Percentiles rank a stretch among this genome's conserved stretches.
Conservation (phyloP, 2,888 invertebrate species). For the Cerceris rybyensis region DNA sequence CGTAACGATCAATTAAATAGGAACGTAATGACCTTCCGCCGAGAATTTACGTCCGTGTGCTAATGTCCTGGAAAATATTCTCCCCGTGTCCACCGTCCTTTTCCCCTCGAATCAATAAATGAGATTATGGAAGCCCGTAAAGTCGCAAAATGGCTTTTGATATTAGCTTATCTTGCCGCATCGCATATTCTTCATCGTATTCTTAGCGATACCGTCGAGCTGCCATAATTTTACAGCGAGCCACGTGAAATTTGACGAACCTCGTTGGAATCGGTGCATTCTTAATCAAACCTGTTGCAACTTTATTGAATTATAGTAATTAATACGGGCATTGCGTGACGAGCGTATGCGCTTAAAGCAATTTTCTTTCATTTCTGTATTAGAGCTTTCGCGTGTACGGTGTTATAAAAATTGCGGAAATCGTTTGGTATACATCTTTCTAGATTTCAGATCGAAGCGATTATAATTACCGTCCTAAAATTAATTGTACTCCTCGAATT, state of each 20-base stretch:
- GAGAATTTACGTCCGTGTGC: slow-evolving; percentile 7
- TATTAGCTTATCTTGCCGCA: slow-evolving; percentile 29
- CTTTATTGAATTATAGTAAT: slow-evolving; percentile 39
- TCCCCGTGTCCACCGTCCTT: slow-evolving; percentile 5
- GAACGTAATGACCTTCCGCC: neutral
- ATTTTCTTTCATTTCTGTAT: slow-evolving; percentile 14
- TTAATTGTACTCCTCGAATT: too few relatives aligned
- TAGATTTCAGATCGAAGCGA: too few relatives aligned
- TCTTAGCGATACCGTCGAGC: neutral
- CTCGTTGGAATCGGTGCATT: neutral
- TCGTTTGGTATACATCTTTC: too few relatives aligned
- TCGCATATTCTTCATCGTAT: neutral
- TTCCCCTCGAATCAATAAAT: slow-evolving; percentile 23
- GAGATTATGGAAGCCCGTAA: slow-evolving; percentile 37
- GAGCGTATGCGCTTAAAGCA: slow-evolving; percentile 9
- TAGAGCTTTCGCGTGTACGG: neutral
- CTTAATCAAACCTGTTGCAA: slow-evolving; percentile 49
- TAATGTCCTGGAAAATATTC: slow-evolving; percentile 2
- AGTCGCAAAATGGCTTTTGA: slow-evolving; percentile 17
- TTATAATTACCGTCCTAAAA: too few relatives aligned
- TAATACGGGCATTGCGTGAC: slow-evolving; percentile 44
- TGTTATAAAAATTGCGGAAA: neutral
- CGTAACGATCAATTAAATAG: neutral
- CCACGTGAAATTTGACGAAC: neutral
- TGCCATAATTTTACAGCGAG: slow-evolving; percentile 1